phyloP scores from a whole-genome alignment of 2,113 vertebrate species.

The Vidua macroura region DNA sequence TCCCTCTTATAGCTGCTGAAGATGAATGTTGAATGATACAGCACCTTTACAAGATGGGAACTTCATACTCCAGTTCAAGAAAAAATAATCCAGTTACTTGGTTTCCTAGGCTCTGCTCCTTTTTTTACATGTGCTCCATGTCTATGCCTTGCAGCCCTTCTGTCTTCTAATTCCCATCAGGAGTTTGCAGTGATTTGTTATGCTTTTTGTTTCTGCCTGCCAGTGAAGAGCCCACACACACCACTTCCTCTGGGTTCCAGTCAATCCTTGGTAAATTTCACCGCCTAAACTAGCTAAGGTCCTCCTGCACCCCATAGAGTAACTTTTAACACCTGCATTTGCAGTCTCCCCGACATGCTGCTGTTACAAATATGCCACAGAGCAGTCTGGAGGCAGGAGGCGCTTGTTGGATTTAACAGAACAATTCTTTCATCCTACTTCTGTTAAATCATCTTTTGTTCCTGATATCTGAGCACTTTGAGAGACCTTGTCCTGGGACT shows the following conservation, averaged over 20 bases:
- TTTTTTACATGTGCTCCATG: neutral
- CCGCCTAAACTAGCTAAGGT: neutral
- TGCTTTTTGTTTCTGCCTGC: neutral
- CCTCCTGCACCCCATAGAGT: neutral
- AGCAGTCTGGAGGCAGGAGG: neutral
- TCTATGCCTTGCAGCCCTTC: neutral
- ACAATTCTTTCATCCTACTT: neutral
- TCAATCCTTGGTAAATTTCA: neutral
- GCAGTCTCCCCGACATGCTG: neutral
- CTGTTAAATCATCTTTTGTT: neutral
- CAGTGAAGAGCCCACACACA: neutral
- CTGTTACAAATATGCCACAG: neutral
- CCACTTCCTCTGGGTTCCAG: neutral
- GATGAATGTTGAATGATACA: neutral
- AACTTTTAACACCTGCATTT: neutral
- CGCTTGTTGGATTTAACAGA: neutral
- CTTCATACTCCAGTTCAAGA: neutral
- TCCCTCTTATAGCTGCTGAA: neutral
- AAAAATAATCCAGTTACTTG: neutral
- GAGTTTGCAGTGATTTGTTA: slow-evolving; percentile 11
- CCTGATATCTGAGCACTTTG: neutral
- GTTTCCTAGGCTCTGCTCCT: neutral
- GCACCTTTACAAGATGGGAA: neutral
- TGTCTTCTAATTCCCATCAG: neutral
- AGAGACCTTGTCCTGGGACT: neutral